These are phyloP conservation scores for Nemapogon koenigi DNA, from an alignment of 2,888 invertebrate species.

Conservation along the genomic window DNA sequence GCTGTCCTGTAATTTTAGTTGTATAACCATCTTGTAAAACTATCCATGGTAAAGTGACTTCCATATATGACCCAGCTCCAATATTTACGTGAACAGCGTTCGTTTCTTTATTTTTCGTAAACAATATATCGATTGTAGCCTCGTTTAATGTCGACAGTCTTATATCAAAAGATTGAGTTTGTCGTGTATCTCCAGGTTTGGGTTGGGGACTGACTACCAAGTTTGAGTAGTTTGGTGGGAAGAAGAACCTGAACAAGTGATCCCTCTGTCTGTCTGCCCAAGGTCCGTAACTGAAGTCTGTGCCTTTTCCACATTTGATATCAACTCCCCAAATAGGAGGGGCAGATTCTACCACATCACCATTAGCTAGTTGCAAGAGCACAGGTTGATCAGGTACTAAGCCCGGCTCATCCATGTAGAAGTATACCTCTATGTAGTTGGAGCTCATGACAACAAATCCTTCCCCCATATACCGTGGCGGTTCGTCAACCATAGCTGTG, in stretches of 20 bases:
- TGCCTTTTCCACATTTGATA: slow-evolving; percentile 93
- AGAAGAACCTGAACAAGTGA: slow-evolving; percentile 94
- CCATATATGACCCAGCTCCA: slow-evolving; percentile 94
- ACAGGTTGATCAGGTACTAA: slow-evolving; percentile 92
- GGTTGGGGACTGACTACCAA: slow-evolving; percentile 82
- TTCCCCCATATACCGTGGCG: slow-evolving; percentile 96
- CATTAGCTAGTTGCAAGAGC: slow-evolving; percentile 86
- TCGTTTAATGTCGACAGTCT: slow-evolving; percentile 89
- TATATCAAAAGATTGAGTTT: slow-evolving; percentile 92
- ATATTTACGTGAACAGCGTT: slow-evolving; percentile 97
- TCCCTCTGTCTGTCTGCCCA: slow-evolving; percentile 99
- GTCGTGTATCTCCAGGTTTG: slow-evolving; percentile 85
- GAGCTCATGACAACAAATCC: slow-evolving; percentile 97
- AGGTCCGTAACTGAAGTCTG: slow-evolving; percentile 97
- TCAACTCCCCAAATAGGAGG: slow-evolving; percentile 96
- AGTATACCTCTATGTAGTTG: slow-evolving; percentile 92
- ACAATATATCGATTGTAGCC: slow-evolving; percentile 94
- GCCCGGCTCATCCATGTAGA: slow-evolving; percentile 97
- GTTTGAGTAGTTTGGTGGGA: slow-evolving; percentile 85
- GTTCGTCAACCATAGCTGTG: slow-evolving; percentile 90
- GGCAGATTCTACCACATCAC: slow-evolving; percentile 90
- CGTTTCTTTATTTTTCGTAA: slow-evolving; percentile 93
- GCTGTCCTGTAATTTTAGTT: slow-evolving; percentile 90
- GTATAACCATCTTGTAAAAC: slow-evolving; percentile 87
- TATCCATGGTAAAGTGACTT: slow-evolving; percentile 96